Evolutionary conservation across 2,888 invertebrate species (phyloP).

Genomic region (Deroplatys truncata): DNA sequence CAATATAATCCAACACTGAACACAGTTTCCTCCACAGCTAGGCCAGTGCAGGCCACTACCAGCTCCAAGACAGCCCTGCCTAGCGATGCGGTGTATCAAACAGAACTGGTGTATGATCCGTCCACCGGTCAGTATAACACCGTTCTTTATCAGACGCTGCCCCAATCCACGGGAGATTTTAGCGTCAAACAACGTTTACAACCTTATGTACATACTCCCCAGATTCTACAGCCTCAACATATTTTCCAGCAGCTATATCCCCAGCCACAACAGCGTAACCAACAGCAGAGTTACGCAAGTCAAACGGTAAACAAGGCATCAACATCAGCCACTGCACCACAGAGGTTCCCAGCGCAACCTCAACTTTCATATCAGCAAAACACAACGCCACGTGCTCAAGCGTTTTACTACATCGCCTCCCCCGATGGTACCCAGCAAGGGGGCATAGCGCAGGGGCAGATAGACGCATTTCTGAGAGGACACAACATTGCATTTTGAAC

Average conservation of each 20-base stretch:
- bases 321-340: slow-evolving; percentile 8
- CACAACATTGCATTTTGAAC: slow-evolving; percentile 36
- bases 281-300: slow-evolving; percentile 47
- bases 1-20: slow-evolving; percentile 36
- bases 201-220: slow-evolving; percentile 59
- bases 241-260: slow-evolving; percentile 58
- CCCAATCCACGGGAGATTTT: slow-evolving; percentile 65
- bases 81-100: slow-evolving; percentile 67
- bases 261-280: slow-evolving; percentile 47
- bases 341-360: slow-evolving; percentile 36
- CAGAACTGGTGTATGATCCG: slow-evolving; percentile 73
- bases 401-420: slow-evolving; percentile 54
- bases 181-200: slow-evolving; percentile 69
- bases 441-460: slow-evolving; percentile 62
- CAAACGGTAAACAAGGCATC: neutral
- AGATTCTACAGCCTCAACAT: slow-evolving; percentile 40
- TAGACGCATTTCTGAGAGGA: slow-evolving; percentile 75
- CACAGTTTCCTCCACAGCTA: slow-evolving; percentile 41
- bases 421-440: slow-evolving; percentile 37
- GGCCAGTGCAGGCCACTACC: slow-evolving; percentile 5
- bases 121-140: slow-evolving; percentile 73
- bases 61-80: slow-evolving; percentile 5
- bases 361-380: slow-evolving; percentile 38
- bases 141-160: slow-evolving; percentile 69
- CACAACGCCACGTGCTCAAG: slow-evolving; percentile 38